Conservation (phyloP, 2,113 vertebrate species). For the Colius striatus region DNA sequence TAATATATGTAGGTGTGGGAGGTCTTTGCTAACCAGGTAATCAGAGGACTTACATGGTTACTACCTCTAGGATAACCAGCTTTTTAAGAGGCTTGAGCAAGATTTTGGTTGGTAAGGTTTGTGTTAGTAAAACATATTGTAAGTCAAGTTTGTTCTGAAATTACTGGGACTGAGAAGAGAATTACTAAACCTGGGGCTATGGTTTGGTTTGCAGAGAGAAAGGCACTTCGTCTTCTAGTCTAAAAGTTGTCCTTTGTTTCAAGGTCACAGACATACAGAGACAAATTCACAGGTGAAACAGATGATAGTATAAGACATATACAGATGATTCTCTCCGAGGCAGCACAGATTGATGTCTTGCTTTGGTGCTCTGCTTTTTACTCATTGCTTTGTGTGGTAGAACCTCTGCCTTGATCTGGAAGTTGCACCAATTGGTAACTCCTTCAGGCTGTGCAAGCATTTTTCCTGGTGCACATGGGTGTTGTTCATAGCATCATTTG, state of each 20-base stretch:
- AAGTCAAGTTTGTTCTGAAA: neutral
- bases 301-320: neutral
- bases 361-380: neutral
- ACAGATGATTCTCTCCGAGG: neutral
- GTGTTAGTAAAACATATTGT: neutral
- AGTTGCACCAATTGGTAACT: neutral
- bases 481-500: neutral
- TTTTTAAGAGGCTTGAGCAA: neutral
- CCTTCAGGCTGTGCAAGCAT: neutral
- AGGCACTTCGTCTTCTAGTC: neutral
- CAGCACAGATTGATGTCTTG: neutral
- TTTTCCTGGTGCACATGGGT: neutral
- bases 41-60: neutral
- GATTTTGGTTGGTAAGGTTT: neutral
- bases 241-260: neutral
- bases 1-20: neutral
- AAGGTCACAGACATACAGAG: neutral
- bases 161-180: neutral
- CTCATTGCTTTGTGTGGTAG: neutral
- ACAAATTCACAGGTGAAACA: neutral
- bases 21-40: neutral
- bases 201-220: neutral
- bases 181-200: neutral
- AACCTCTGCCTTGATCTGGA: neutral
- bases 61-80: neutral